Evolutionary conservation across 2,888 invertebrate species (phyloP).

Genomic region (Loripinus fragilis): DNA sequence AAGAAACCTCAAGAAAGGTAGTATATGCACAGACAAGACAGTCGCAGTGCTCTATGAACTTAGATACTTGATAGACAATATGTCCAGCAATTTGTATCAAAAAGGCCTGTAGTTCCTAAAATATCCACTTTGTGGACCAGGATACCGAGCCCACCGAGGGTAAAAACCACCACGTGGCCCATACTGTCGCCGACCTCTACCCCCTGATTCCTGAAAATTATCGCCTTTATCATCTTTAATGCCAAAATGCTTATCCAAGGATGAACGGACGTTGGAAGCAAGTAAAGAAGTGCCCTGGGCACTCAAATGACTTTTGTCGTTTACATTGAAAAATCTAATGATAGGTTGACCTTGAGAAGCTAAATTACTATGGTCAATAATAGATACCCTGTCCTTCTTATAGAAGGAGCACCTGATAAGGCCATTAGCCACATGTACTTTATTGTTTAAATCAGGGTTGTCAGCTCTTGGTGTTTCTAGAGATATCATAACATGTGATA

Average conservation of each 20-base stretch:
- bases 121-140: conserved; percentile 4
- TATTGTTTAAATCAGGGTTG: background rate
- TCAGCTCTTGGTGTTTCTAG: background rate
- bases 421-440: background rate
- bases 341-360: conserved; percentile 3
- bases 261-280: background rate
- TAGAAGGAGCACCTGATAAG: background rate
- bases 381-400: background rate
- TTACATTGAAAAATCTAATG: background rate
- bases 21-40: background rate
- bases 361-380: background rate
- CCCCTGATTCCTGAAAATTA: background rate
- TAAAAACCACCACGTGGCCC: background rate
- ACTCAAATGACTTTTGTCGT: background rate
- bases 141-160: background rate
- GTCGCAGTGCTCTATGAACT: background rate
- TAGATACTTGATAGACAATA: background rate
- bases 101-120: background rate
- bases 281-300: background rate
- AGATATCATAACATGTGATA: background rate
- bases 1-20: no score
- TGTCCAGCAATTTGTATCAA: background rate
- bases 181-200: background rate
- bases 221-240: background rate
- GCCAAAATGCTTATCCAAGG: background rate